Evolutionary conservation across 2,113 vertebrate species (phyloP).

Genomic region (Athene noctua): DNA sequence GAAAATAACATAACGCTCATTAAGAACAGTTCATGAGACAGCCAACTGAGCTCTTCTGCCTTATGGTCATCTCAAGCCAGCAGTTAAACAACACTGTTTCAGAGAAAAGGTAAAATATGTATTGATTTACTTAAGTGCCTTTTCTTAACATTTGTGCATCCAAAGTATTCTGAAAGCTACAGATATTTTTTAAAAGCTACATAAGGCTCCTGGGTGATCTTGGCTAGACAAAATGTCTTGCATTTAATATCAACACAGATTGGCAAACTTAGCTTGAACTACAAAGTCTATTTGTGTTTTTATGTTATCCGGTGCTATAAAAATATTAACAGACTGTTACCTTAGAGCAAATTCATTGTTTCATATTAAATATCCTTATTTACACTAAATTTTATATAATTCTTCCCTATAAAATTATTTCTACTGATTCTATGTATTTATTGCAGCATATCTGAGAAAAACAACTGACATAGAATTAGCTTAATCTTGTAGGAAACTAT

Average conservation of each 20-base stretch:
- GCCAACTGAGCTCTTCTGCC: not conserved
- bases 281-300: not conserved
- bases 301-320: not conserved
- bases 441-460: not conserved
- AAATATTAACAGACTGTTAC: not conserved
- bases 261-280: not conserved
- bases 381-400: not conserved
- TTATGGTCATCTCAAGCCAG: not conserved
- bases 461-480: not conserved
- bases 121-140: constrained; percentile 3
- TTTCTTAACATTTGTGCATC: not conserved
- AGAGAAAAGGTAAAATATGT: not conserved
- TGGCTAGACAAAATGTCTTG: not conserved
- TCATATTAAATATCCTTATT: not conserved
- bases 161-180: not conserved
- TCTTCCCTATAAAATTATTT: not conserved
- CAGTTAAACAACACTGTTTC: not conserved
- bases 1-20: constrained; percentile 37
- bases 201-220: not conserved
- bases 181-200: not conserved
- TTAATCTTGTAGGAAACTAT: not conserved
- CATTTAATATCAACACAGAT: not conserved
- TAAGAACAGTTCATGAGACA: constrained; percentile 54
- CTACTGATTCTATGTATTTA: not conserved
- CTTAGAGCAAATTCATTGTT: not conserved